Percentiles rank a stretch among this genome's conserved stretches.
phyloP scores from a whole-genome alignment of 2,888 invertebrate genomes.

The Drosophila paranaensis region DNA sequence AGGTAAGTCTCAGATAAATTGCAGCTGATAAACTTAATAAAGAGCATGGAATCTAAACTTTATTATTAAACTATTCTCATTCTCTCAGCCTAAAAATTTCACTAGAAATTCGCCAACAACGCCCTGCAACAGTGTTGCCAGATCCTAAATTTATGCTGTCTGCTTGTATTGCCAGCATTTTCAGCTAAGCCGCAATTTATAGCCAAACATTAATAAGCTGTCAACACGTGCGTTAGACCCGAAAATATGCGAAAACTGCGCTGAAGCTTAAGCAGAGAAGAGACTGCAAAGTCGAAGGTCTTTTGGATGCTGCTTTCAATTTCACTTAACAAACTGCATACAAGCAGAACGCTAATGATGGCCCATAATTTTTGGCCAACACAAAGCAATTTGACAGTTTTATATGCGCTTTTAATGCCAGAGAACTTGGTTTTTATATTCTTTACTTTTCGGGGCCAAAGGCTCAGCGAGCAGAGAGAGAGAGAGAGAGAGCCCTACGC shows the following conservation, averaged over 20 bases:
- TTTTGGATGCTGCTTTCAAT: slow-evolving; percentile 60
- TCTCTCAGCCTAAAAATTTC: background rate
- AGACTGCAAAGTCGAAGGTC: slow-evolving; percentile 12
- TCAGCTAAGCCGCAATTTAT: slow-evolving; percentile 67
- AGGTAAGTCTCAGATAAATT: too few species aligned
- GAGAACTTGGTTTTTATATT: background rate
- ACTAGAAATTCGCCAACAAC: slow-evolving; percentile 10
- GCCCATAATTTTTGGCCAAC: slow-evolving; percentile 79
- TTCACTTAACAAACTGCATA: slow-evolving; percentile 77
- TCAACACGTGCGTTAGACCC: slow-evolving; percentile 82
- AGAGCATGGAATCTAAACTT: too few species aligned
- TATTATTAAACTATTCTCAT: background rate
- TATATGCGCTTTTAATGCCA: slow-evolving; percentile 80
- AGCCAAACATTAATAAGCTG: slow-evolving; percentile 82
- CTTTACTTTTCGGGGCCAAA: slow-evolving; percentile 30
- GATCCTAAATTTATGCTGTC: slow-evolving; percentile 8
- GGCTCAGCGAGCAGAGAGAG: slow-evolving; percentile 28
- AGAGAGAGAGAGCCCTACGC: slow-evolving; percentile 2
- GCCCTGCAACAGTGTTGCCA: slow-evolving; percentile 50
- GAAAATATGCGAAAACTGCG: slow-evolving; percentile 22
- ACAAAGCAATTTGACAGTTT: slow-evolving; percentile 83
- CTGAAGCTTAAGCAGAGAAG: background rate
- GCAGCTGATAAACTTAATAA: too few species aligned
- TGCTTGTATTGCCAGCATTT: slow-evolving; percentile 14
- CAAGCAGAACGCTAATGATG: slow-evolving; percentile 79